Base-by-base conservation (phyloP, 2,113 vertebrate species). In the Proteles cristata region DNA sequence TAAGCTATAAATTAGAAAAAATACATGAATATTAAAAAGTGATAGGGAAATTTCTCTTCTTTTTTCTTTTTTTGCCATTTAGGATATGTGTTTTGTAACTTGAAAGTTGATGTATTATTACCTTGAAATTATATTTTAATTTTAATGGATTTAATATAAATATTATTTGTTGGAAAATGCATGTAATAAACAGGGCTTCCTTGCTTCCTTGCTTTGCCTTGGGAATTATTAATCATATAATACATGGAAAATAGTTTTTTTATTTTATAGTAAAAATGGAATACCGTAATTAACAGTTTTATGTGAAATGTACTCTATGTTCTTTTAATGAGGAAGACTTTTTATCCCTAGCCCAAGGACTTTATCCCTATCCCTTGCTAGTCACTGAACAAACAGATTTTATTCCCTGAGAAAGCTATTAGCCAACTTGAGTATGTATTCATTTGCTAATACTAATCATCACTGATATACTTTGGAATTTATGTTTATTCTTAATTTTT, bases 401-500 rank as follows among this genome's bases (percentile, higher is more conserved):
- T 91, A 85, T 76, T 95, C 90, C 93, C 87, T 88, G 33, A 80
- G 94, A 93, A 97, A 95, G 48, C 48, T 93, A 88, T 93, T 95
- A 96, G 11, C 50, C 55, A 76, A 35, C 19, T 5, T 63, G 25
- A 73, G 16, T n/a, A 10, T 69, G 12, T 23, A 74, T 39, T 25
- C 8, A 76, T 19, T 45, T 74, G 45, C 11, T 69, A 88, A 81
- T 74, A 19, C 76, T 76, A 91, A 91, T 89, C n/a, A 39, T 88
- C 15, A 63, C 11, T 50, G 28, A 35, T 43, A 39, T 33, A 61
- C n/a, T 68, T 39, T 84, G 45, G 28, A 79, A 93, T 69, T 39
- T 3, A 39, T 39, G 39, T 39, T 39, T 39, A 39, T 39, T 39
- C 39, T 39, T 39, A 39, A 39, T 39, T 39, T 39, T 39, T 39